These are phyloP conservation scores for Tetraneura akinire DNA, from an alignment of 1,140 invertebrate genomes.

Conservation along the genomic window DNA sequence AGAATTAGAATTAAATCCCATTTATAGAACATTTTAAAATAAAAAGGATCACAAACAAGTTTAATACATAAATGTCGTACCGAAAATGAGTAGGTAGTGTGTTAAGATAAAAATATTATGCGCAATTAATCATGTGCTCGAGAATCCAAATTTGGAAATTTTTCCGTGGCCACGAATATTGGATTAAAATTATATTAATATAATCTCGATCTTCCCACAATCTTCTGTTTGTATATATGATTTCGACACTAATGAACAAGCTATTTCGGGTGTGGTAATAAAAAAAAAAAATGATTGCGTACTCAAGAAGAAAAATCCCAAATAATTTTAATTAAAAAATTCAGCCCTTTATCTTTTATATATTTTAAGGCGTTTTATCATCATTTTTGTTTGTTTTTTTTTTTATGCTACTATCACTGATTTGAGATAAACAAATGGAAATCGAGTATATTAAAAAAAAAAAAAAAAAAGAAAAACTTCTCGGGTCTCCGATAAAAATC, in stretches of 20 bases:
- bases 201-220: neutral
- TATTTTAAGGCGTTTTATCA: neutral
- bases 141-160: neutral
- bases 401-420: too few species aligned
- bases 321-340: slow-evolving; percentile 18
- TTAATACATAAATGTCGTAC: neutral
- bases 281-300: slow-evolving; percentile 4
- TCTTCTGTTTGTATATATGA: neutral
- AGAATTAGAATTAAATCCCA: neutral
- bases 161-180: neutral
- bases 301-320: neutral
- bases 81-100: neutral
- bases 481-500: neutral
- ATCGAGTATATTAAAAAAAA: slow-evolving; percentile 17
- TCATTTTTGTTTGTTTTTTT: neutral
- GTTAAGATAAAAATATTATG: neutral
- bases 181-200: slow-evolving; percentile 1
- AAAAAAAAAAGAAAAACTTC: too few species aligned
- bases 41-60: too few species aligned
- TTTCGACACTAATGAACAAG: neutral
- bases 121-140: slow-evolving; percentile 3
- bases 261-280: neutral
- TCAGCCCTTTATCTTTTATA: neutral
- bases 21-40: too few species aligned
- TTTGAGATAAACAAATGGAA: slow-evolving; percentile 1